These are phyloP conservation scores for Pangasius krempfi DNA, from an alignment of 2,797 vertebrate genomes.

Conservation along the genomic window DNA sequence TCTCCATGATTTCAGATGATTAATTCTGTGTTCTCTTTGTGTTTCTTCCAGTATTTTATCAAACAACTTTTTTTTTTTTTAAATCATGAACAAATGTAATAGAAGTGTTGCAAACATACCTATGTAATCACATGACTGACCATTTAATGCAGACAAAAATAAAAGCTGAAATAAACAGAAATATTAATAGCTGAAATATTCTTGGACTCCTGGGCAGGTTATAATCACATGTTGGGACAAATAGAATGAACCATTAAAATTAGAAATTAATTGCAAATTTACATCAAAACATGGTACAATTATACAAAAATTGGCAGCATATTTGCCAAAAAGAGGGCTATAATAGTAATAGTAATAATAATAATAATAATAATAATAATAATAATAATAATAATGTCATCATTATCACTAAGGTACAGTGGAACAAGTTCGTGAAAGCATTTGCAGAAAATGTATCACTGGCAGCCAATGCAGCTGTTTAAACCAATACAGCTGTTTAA, in stretches of 20 bases:
- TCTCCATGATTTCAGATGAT: background rate
- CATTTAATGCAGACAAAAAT: background rate
- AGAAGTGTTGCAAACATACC: background rate
- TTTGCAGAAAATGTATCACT: background rate
- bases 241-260: background rate
- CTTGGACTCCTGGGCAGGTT: background rate
- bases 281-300: background rate
- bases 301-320: background rate
- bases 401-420: background rate
- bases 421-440: background rate
- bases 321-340: background rate
- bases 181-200: background rate
- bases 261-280: background rate
- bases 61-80: background rate
- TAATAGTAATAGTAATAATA: background rate
- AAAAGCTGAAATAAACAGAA: background rate
- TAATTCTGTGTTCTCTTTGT: background rate
- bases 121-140: constrained; percentile 1
- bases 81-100: constrained; percentile 2
- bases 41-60: background rate
- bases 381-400: background rate
- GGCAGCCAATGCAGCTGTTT: too few relatives aligned
- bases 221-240: background rate
- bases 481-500: too few relatives aligned
- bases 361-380: background rate